Base-by-base conservation (phyloP, 2,113 vertebrate species). In the Bettongia penicillata region DNA sequence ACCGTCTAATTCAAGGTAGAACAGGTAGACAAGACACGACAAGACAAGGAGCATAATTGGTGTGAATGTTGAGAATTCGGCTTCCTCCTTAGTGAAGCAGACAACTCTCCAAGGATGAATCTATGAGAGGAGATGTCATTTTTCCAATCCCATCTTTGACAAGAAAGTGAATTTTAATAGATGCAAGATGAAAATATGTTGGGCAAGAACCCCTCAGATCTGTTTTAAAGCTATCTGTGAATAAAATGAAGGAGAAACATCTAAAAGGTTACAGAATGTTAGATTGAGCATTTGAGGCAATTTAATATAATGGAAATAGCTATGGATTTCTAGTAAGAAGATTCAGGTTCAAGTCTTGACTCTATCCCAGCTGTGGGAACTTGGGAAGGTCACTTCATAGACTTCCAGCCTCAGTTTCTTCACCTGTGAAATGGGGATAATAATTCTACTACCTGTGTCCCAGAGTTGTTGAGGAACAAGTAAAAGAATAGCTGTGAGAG, bases 71-170 rank as follows among this genome's bases (percentile, higher is more conserved):
- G 96, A 96, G 93, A 89, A 94, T 96, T 77, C 91, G 47, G 92
- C 90, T 95, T 94, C 96, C 96, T 97, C 97, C 61, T 90, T 95
- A 96, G n/a, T 91, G 94, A 95, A 89, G 61, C 77, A 90, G 91
- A 48, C 52, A 94, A 47, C 50, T 97, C 96, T 94, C 93, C 53
- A 94, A 97, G 94, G 95, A 95, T 22, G 53, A n/a, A 9, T 90
- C 90, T 94, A 14, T 25, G 94, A 37, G 93, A 90, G 89, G 47
- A 94, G 90, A 92, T 49, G 25, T 77, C 93, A 90, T 92, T 96
- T 96, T 77, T 77, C 37, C 50, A 89, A 1, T 95, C 52, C 22
- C 28, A 91, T 96, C 92, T 93, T 90, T 95, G 92, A 97, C 90
- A 94, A 94, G 94, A 92, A 24, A 91, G 25, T 25, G 53, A 92